Percentiles rank a stretch among this genome's conserved stretches.
Evolutionary conservation across 2,797 vertebrate genomes (phyloP).

Genomic region (Amblyraja radiata): DNA sequence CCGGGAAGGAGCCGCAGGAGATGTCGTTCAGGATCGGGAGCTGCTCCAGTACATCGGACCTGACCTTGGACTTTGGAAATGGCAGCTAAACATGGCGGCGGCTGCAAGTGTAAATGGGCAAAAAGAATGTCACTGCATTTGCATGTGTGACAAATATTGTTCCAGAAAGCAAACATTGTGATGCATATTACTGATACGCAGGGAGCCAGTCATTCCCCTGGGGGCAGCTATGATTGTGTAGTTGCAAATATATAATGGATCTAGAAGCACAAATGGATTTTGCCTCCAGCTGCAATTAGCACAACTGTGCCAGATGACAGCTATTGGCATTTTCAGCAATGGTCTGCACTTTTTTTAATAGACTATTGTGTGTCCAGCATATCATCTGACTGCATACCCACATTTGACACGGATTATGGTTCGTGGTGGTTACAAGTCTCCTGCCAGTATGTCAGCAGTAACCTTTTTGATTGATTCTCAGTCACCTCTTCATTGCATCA

Average conservation of each 20-base stretch:
- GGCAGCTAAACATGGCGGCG: too few relatives aligned
- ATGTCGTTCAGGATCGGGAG: too few relatives aligned
- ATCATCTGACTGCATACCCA: not conserved
- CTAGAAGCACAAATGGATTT: not conserved
- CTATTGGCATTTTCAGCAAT: not conserved
- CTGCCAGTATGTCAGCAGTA: not conserved
- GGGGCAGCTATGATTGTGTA: not conserved
- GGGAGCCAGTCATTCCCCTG: not conserved
- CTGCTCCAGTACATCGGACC: too few relatives aligned
- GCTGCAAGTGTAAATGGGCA: too few relatives aligned
- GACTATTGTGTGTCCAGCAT: not conserved
- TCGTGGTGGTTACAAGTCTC: not conserved
- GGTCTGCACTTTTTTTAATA: not conserved
- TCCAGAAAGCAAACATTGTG: too few relatives aligned
- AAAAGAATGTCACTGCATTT: too few relatives aligned
- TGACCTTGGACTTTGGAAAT: too few relatives aligned
- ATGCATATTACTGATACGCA: not conserved
- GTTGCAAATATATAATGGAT: not conserved
- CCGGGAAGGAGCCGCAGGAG: too few relatives aligned
- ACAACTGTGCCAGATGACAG: not conserved
- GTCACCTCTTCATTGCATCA: too few relatives aligned
- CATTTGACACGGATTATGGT: not conserved
- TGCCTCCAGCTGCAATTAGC: not conserved
- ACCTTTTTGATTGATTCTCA: not conserved
- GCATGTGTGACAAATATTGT: too few relatives aligned